These are phyloP conservation scores for Brienomyrus brachyistius DNA, from an alignment of 2,113 vertebrate genomes.

Conservation along the genomic window DNA sequence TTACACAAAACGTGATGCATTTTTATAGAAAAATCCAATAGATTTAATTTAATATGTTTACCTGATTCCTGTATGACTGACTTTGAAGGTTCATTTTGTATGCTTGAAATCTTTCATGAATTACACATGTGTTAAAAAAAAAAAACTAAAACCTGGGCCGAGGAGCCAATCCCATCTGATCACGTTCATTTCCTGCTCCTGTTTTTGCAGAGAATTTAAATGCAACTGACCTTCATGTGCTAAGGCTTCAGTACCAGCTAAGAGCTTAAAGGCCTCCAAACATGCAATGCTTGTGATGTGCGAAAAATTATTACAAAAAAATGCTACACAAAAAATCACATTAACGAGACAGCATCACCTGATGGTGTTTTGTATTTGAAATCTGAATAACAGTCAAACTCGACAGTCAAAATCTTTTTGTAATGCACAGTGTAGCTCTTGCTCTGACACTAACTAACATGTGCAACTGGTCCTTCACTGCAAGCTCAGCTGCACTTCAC, in stretches of 20 bases:
- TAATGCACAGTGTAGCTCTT: background rate
- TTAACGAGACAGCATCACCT: background rate
- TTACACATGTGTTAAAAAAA: slow-evolving; percentile 21
- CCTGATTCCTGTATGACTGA: background rate
- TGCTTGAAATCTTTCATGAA: slow-evolving; percentile 21
- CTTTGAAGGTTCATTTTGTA: slow-evolving; percentile 12
- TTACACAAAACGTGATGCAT: background rate
- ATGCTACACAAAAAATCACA: background rate
- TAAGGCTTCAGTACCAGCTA: background rate
- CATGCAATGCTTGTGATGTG: background rate
- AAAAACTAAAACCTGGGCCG: slow-evolving; percentile 29
- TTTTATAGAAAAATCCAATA: background rate
- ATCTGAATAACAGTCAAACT: background rate
- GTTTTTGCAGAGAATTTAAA: slow-evolving; percentile 38
- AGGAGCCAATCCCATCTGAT: slow-evolving; percentile 41
- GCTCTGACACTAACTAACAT: background rate
- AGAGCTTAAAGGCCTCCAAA: background rate
- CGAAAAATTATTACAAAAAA: background rate
- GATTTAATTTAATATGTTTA: background rate
- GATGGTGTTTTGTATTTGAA: background rate
- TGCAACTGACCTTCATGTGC: slow-evolving; percentile 28
- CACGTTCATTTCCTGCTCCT: slow-evolving; percentile 44
- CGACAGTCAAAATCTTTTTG: background rate
- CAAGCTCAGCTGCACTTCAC: background rate
- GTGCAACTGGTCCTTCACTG: background rate